Base-by-base conservation (phyloP, 1,140 invertebrate species). In the Meloidogyne exigua region DNA sequence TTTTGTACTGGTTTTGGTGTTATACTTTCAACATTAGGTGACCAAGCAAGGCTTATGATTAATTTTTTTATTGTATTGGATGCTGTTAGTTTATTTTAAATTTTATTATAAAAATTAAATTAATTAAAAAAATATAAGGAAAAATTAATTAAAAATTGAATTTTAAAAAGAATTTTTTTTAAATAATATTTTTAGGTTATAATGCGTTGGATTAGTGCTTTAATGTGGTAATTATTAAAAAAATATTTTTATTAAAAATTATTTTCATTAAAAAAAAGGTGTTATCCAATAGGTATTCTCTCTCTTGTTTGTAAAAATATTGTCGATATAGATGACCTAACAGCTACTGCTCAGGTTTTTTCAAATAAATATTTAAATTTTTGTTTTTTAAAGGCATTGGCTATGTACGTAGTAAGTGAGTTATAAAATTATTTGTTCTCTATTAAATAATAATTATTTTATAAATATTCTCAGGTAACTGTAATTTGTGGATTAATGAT, bases 281-380 rank as follows among this genome's bases (percentile, higher is more conserved):
- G 94, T 75, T 95, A 94, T 39, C 95, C 95, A 0, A 88, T 95
- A 23, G 94, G 94, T 79, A 94, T 96, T 2, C 91, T 92, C 65
- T 96, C 94, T 88, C 89, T 96, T 57, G 93, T 96, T 66, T 91
- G 92, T 3, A 92, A 92, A 26, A 95, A 96, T 87, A 92, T 96
- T 72, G 89, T 96, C 82, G 93, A 93, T 83, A 95, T 95, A 85
- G 91, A 92, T 21, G 92, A 93, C 76, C 92, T 96, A 78, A 90
- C 90, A 0, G 92, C 92, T 11, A 91, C 95, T 64, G 91, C 94
- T 65, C 93, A 93, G 23, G 92, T 93, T 70, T 89, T 97, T 10
- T 92, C 25, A 28, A 65, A 36, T 15, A 13, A 23, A 10, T 75
- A 66, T 15, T 76, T 2, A 72, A 65, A n/a, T 9, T n/a, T 77